Evolutionary conservation across 2,797 vertebrate species (phyloP), one percentile per base, ranked within the genome.

Genomic region (Cebuella pygmaea): DNA sequence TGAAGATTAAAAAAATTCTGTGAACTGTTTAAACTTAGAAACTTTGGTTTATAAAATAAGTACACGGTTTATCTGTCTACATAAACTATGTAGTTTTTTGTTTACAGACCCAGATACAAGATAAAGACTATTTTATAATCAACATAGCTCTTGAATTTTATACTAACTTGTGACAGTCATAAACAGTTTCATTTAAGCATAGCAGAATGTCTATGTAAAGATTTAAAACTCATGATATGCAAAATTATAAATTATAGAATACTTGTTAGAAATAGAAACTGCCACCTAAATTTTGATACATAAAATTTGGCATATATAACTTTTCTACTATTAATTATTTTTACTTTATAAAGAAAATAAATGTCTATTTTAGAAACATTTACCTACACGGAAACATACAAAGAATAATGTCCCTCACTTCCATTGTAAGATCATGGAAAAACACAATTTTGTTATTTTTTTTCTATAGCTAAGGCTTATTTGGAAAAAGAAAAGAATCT

Each of bases 91-190:
- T 26, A 15, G 39, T 75, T 90, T 90, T 46, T 86, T 90, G 59
- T 91, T 93, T 83, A 82, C 78, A 91, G 30, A 87, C 75, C 52
- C 27, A 86, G 59, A 89, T 10, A 95, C 59, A 89, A 76, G 50
- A 82, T 17, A 91, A 50, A 13, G 27, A 86, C 26, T 94, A 95
- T 95, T 93, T 97, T 90, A 92, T n/a, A 95, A 80, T 46, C n/a
- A 82, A 7, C 67, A 27, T 10, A 93, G 7, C 46, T 36, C 44
- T 79, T 70, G 67, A 94, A 74, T 79, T 88, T 84, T 61, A 88
- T 33, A 52, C 55, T 90, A 75, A 84, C 30, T 81, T 94, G 36
- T 82, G 72, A 59, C 50, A 59, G 72, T 96, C 72, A 86, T 67
- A 80, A 92, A 81, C 39, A 80, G 10, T 92, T 88, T 75, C 27